Conservation (phyloP, 53 echinoderm and acorn worm genomes). For the Stichopus horrens region DNA sequence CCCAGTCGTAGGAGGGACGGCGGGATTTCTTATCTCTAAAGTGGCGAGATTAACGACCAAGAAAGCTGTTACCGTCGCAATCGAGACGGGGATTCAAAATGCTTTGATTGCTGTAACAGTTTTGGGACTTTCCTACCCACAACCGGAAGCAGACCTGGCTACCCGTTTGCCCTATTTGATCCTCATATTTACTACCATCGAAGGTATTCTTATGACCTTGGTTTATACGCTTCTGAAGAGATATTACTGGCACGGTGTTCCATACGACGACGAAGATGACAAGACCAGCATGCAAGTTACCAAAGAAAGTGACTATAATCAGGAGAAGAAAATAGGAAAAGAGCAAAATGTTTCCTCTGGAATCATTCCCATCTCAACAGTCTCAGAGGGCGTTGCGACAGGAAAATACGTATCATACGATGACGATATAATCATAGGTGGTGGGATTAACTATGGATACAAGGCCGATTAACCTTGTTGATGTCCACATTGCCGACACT, state of each 20-base stretch:
- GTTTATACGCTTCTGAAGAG: slow-evolving; percentile 54
- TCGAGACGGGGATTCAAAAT: slow-evolving; percentile 77
- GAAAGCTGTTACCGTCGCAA: slow-evolving; percentile 70
- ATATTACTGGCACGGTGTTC: slow-evolving; percentile 56
- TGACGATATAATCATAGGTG: too few species aligned
- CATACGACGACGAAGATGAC: slow-evolving; percentile 49
- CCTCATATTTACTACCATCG: slow-evolving; percentile 55
- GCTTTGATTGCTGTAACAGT: slow-evolving; percentile 60
- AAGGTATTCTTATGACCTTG: slow-evolving; percentile 51
- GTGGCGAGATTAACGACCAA: slow-evolving; percentile 50
- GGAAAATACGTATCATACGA: too few species aligned
- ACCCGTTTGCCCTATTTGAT: slow-evolving; percentile 60
- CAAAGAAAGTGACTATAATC: too few species aligned
- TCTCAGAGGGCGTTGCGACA: too few species aligned
- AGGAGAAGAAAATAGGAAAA: too few species aligned
- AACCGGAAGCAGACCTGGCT: slow-evolving; percentile 65
- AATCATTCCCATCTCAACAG: too few species aligned
- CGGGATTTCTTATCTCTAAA: slow-evolving; percentile 68
- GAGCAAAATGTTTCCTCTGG: too few species aligned
- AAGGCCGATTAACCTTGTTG: too few species aligned
- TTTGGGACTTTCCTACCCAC: slow-evolving; percentile 53
- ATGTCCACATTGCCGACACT: too few species aligned
- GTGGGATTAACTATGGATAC: too few species aligned
- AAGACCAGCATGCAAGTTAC: too few species aligned
- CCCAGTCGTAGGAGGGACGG: slow-evolving; percentile 63